phyloP scores from a whole-genome alignment of 1,140 invertebrate species.

The Pseudobourletiella spinata region DNA sequence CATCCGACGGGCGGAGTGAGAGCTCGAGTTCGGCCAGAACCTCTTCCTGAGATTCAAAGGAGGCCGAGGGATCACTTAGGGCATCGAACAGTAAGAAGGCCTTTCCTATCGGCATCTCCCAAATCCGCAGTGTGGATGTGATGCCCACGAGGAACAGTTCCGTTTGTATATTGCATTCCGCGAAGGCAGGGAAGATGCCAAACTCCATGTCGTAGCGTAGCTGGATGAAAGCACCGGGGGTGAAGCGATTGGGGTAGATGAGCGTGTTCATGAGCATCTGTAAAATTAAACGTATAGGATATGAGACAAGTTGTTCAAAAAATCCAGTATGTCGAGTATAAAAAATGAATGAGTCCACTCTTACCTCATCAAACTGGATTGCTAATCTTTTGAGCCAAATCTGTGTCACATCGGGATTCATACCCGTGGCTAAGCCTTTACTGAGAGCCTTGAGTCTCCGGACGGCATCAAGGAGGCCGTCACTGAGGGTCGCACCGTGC shows the following conservation, averaged over 20 bases:
- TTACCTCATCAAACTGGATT: conserved; percentile 26
- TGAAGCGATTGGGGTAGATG: conserved; percentile 17
- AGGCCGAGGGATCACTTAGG: neutral
- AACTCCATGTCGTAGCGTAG: conserved; percentile 17
- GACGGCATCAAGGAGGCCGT: conserved; percentile 1
- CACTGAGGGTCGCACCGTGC: conserved; percentile 4
- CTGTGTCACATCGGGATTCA: conserved; percentile 12
- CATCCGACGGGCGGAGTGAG: conserved; percentile 16
- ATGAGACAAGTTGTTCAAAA: no score
- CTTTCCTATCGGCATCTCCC: conserved; percentile 18
- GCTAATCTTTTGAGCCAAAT: conserved; percentile 29
- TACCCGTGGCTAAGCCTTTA: conserved; percentile 5
- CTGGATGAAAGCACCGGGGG: conserved; percentile 19
- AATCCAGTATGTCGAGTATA: neutral
- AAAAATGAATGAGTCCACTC: neutral
- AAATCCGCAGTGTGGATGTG: conserved; percentile 15
- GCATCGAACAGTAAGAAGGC: conserved; percentile 22
- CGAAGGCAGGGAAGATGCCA: conserved; percentile 24
- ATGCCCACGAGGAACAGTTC: conserved; percentile 22
- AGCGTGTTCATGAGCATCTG: conserved; percentile 26
- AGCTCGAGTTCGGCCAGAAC: conserved; percentile 17
- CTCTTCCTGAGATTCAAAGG: conserved; percentile 9
- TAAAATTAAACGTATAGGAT: neutral
- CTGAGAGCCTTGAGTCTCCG: conserved; percentile 12
- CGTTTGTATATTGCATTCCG: conserved; percentile 5